Evolutionary conservation across 2,888 invertebrate species (phyloP).

Genomic region (Macrosoma leucophasiata): DNA sequence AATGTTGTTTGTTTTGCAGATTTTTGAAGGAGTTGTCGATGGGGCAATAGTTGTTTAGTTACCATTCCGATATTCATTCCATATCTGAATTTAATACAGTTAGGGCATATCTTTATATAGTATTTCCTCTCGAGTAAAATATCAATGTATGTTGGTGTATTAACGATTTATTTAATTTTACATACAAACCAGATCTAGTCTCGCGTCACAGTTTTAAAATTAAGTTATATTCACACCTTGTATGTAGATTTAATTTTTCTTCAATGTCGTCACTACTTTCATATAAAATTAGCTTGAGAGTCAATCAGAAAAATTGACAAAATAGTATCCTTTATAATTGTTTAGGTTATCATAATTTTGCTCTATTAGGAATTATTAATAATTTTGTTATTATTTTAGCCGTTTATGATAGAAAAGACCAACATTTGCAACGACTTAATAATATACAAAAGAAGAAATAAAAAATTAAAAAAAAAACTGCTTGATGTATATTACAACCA

Average conservation of each 20-base stretch:
- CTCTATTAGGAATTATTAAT: too few species aligned
- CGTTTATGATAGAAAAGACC: too few species aligned
- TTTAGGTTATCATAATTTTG: background rate
- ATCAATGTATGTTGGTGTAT: conserved; percentile 20
- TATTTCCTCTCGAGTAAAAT: too few species aligned
- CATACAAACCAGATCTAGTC: conserved; percentile 70
- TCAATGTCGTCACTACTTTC: too few species aligned
- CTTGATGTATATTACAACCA: too few species aligned
- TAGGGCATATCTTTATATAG: too few species aligned
- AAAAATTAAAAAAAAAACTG: too few species aligned
- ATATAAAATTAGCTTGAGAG: background rate
- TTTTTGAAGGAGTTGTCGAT: conserved; percentile 50
- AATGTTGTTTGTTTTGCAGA: conserved; percentile 49
- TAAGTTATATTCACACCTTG: conserved; percentile 41
- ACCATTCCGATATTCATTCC: conserved; percentile 23
- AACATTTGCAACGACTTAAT: too few species aligned
- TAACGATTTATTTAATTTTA: conserved; percentile 34
- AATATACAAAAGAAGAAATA: too few species aligned
- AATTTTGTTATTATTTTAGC: too few species aligned
- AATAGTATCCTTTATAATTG: conserved; percentile 2
- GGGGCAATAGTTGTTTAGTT: conserved; percentile 25
- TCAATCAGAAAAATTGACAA: background rate
- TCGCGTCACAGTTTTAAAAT: conserved; percentile 71
- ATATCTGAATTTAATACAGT: too few species aligned
- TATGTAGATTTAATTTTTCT: conserved; percentile 1